Evolutionary conservation across 2,888 invertebrate species (phyloP).

Genomic region (Ganaspis brasiliensis): DNA sequence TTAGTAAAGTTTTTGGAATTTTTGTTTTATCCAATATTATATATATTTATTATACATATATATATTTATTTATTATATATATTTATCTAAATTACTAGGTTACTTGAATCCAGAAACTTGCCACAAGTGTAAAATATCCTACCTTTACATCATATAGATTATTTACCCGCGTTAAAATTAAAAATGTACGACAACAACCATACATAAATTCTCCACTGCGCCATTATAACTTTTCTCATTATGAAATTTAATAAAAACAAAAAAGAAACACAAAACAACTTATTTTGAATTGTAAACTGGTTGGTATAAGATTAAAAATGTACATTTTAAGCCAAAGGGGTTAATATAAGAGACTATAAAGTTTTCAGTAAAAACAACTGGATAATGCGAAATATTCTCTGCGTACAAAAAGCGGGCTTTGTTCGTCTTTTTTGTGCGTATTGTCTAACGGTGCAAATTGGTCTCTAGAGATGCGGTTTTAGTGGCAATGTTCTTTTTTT

Average conservation of each 20-base stretch:
- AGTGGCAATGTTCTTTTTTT: neutral
- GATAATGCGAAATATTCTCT: neutral
- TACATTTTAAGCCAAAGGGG: neutral
- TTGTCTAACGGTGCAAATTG: constrained; percentile 11
- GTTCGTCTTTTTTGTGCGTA: neutral
- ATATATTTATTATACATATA: too few relatives aligned
- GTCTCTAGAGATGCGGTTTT: constrained; percentile 10
- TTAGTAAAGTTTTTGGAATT: too few relatives aligned
- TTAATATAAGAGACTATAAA: neutral
- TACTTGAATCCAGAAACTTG: too few relatives aligned
- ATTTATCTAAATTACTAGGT: too few relatives aligned
- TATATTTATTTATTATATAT: too few relatives aligned
- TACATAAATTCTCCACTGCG: neutral
- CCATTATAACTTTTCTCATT: constrained; percentile 1
- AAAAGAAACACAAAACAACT: neutral
- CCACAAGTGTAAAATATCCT: neutral
- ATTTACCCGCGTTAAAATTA: neutral
- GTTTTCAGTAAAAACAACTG: neutral
- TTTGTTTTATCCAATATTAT: too few relatives aligned
- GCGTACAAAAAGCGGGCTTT: neutral
- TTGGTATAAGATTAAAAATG: neutral
- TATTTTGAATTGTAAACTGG: neutral
- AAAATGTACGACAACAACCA: neutral
- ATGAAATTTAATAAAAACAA: neutral
- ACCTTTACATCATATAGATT: neutral